phyloP scores from a whole-genome alignment of 2,113 vertebrate genomes.

The Smithornis capensis region DNA sequence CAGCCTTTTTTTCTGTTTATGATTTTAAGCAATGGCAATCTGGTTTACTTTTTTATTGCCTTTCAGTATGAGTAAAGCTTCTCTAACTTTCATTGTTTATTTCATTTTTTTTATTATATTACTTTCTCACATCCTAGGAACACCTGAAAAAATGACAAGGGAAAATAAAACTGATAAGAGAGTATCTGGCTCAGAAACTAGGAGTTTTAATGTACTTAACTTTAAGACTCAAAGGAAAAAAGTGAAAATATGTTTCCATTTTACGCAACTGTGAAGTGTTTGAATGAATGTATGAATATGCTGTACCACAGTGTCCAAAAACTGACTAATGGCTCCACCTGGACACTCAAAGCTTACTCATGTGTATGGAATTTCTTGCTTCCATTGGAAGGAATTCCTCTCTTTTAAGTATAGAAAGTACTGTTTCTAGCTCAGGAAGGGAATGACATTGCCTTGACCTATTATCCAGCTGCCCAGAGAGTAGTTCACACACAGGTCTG shows the following conservation, averaged over 20 bases:
- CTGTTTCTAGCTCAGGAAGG: slow-evolving; percentile 68
- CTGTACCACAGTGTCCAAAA: slow-evolving; percentile 59
- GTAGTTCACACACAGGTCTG: slow-evolving; percentile 74
- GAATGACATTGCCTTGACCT: slow-evolving; percentile 77
- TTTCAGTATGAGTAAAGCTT: neutral
- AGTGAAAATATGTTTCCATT: slow-evolving; percentile 28
- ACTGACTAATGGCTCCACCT: slow-evolving; percentile 75
- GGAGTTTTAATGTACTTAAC: neutral
- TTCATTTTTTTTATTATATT: neutral
- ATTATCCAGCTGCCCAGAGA: slow-evolving; percentile 76
- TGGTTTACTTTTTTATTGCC: neutral
- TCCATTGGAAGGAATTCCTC: slow-evolving; percentile 65
- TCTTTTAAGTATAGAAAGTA: slow-evolving; percentile 73
- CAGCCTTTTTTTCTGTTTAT: neutral
- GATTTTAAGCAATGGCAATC: neutral
- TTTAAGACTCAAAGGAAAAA: slow-evolving; percentile 3
- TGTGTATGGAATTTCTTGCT: slow-evolving; percentile 65
- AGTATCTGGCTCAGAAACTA: neutral
- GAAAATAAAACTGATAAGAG: neutral
- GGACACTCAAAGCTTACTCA: slow-evolving; percentile 73
- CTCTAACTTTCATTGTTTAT: neutral
- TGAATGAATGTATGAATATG: slow-evolving; percentile 47
- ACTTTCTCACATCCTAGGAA: neutral
- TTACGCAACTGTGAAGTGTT: neutral
- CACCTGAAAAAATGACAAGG: neutral